Base-by-base conservation (phyloP, 2,113 vertebrate genomes). In the Petrocephalus zakoni region DNA sequence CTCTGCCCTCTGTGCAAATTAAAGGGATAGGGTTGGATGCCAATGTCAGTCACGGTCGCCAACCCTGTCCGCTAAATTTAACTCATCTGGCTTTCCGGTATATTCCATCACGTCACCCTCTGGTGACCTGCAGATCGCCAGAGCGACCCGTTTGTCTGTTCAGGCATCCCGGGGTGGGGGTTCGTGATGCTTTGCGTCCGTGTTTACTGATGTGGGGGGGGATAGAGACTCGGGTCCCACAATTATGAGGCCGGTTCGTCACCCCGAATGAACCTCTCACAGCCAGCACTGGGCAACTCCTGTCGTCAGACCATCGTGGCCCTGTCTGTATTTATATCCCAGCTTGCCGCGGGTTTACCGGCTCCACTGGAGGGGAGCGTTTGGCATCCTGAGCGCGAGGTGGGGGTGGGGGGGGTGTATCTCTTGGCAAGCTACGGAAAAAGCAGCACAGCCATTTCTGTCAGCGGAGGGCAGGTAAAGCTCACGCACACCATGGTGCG, bases 251-350 rank as follows among this genome's bases (percentile, higher is more conserved):
- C 13, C 55, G 22, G 47, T 75, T 88, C 87, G 75, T 85, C 37
- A 87, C 78, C 90, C 85, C 46, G 89, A 84, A 78, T 53, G 64
- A 90, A 82, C 89, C 88, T 42, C 49, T 88, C 37, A 86, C 49
- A 64, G 52, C 15, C 15, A 72, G 90, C 91, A 81, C 83, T 91
- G 88, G 68, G 89, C 88, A 90, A 4, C 83, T 85, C n/a, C 49
- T 52, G 47, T 85, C n/a, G 5, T 85, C 83, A 53, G 83, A 85
- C 47, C 49, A n/a, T 53, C 49, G n/a, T 29, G 22, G 51, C 22
- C 51, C 83, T 85, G 83, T 55, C 58, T 87, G 55, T 87, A 86
- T 86, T 42, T 86, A 17, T n/a, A 68, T 87, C 61, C 42, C 37
- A 22, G 10, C 49, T 52, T 10, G 51, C 37, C 29, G 19, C 21